A percentile compares a stretch with the other conserved stretches of the same genome.
Conservation (phyloP, 1,140 invertebrate genomes). For the Ptiloglossa arizonensis region DNA sequence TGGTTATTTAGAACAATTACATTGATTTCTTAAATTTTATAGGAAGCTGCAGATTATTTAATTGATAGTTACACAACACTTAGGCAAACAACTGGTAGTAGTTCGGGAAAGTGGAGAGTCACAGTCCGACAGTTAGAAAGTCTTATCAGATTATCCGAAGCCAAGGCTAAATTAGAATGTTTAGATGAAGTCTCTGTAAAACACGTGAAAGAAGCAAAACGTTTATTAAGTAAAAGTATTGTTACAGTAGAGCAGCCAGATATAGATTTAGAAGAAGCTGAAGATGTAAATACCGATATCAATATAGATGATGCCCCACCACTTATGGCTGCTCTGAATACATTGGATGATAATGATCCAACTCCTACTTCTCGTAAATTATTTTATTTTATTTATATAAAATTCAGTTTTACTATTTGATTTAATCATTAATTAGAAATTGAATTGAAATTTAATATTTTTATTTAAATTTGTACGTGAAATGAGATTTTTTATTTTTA, state of each 20-base stretch:
- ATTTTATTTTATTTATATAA: slow-evolving; percentile 1
- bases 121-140: slow-evolving; percentile 99
- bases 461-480: no score
- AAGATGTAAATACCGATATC: slow-evolving; percentile 80
- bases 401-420: neutral
- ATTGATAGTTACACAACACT: slow-evolving; percentile 95
- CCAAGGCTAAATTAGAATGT: slow-evolving; percentile 97
- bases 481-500: no score
- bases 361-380: slow-evolving; percentile 22
- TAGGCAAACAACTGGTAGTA: slow-evolving; percentile 90
- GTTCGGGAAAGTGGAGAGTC: slow-evolving; percentile 93
- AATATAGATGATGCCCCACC: slow-evolving; percentile 81
- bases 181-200: slow-evolving; percentile 91
- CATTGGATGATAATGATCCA: slow-evolving; percentile 59
- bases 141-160: slow-evolving; percentile 97
- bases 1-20: slow-evolving; percentile 21
- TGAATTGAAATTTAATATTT: no score
- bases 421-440: no score
- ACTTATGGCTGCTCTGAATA: slow-evolving; percentile 75
- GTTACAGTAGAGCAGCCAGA: slow-evolving; percentile 99
- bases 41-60: slow-evolving; percentile 92
- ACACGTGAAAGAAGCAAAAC: slow-evolving; percentile 95
- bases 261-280: slow-evolving; percentile 94
- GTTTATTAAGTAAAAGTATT: slow-evolving; percentile 98
- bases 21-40: slow-evolving; percentile 30